Base-by-base conservation (phyloP, 2,113 vertebrate species). In the Siphamia tubifer region DNA sequence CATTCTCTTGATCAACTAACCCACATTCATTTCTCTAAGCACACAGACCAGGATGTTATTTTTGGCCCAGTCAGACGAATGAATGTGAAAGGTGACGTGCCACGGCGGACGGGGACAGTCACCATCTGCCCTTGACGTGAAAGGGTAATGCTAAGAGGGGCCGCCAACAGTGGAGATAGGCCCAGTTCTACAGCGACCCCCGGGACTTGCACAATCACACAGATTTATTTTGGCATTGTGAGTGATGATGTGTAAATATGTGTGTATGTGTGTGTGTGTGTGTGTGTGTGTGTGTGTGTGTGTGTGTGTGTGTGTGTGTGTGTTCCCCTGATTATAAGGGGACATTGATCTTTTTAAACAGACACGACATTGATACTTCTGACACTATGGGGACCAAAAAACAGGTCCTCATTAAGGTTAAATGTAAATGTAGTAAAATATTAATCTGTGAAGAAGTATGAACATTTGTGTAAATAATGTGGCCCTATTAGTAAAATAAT, bases 151-250 rank as follows among this genome's bases (percentile, higher is more conserved):
- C 44, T 45, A 16, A 21, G 48, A 43, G 52, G 61, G 10, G 35
- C 5, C 63, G 60, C 68, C 21, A 34, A 69, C 60, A 72, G 66
- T 52, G 36, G 55, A 40, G 48, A 74, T 42, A 73, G 72, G 27
- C 74, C 77, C 71, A 66, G 51, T 72, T 81, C 49, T 64, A 66
- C 54, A 16, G 25, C 55, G 53, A n/a, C 74, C 79, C 67, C 5
- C 24, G 66, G 68, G 66, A 81, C 57, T 85, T 83, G 82, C 49
- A 74, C 74, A 87, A 83, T 61, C 64, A 75, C 35, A 39, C 30
- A 72, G 72, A 76, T 77, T 56, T 62, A 78, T 80, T 85, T 77
- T 77, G 70, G 72, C 74, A 68, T 40, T 1, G 15, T 35, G 48
- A 63, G 60, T 11, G 12, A 44, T 64, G 34, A 31, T 20, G 43